Percentiles rank a stretch among this genome's conserved stretches.
phyloP scores from a whole-genome alignment of 2,888 invertebrate genomes.

The Dolichomitus sp. region DNA sequence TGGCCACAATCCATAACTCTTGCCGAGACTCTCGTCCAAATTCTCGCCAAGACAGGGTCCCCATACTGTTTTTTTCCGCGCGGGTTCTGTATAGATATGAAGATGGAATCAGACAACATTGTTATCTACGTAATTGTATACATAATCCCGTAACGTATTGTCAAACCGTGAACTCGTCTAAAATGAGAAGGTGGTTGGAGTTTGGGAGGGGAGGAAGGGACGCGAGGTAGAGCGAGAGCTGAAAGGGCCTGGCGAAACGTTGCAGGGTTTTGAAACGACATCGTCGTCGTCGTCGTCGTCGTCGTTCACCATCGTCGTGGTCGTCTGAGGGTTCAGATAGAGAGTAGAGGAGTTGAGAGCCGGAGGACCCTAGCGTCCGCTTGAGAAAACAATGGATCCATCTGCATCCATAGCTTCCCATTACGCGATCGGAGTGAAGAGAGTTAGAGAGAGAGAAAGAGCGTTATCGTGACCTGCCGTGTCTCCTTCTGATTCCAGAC shows the following conservation, averaged over 20 bases:
- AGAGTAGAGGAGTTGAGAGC: slow-evolving; percentile 62
- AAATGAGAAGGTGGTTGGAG: neutral
- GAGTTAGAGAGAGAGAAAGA: slow-evolving; percentile 69
- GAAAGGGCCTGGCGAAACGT: slow-evolving; percentile 52
- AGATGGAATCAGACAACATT: too few relatives aligned
- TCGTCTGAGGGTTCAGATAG: slow-evolving; percentile 52
- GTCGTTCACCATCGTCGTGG: slow-evolving; percentile 41
- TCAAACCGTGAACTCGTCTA: neutral
- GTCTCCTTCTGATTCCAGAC: slow-evolving; percentile 34
- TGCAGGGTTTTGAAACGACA: slow-evolving; percentile 61
- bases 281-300: slow-evolving; percentile 40
- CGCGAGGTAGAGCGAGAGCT: neutral
- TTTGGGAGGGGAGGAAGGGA: slow-evolving; percentile 21
- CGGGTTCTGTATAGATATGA: too few relatives aligned
- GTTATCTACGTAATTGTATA: neutral
- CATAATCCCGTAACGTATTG: neutral
- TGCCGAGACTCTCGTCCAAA: too few relatives aligned
- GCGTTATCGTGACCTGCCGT: slow-evolving; percentile 29
- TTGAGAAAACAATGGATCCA: slow-evolving; percentile 78
- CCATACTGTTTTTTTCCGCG: too few relatives aligned
- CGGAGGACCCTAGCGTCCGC: slow-evolving; percentile 61
- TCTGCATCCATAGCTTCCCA: slow-evolving; percentile 78
- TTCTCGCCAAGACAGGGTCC: too few relatives aligned
- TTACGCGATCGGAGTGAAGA: slow-evolving; percentile 72
- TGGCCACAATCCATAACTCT: too few relatives aligned